A percentile compares a stretch with the other conserved stretches of the same genome.
Evolutionary conservation across 2,797 vertebrate genomes (phyloP).

Genomic region (Aplochiton taeniatus): DNA sequence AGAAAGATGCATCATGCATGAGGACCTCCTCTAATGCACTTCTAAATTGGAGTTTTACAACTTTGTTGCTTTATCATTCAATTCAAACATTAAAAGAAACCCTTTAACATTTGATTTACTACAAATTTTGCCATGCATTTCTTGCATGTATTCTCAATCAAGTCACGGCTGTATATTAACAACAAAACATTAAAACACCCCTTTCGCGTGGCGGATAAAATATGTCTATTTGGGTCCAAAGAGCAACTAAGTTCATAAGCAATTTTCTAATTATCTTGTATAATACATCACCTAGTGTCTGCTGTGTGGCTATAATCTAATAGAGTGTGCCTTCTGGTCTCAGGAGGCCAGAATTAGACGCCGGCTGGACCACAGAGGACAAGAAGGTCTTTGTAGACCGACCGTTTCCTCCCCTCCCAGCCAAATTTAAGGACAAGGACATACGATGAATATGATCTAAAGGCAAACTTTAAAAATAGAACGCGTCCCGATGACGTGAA

Average conservation of each 20-base stretch:
- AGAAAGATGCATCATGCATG: not conserved
- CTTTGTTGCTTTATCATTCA: too few relatives aligned
- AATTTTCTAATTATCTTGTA: conserved; percentile 67
- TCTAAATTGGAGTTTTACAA: too few relatives aligned
- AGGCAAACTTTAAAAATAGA: conserved; percentile 64
- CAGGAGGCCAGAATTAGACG: conserved; percentile 72
- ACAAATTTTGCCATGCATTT: too few relatives aligned
- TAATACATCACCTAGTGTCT: conserved; percentile 75
- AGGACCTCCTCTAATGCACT: too few relatives aligned
- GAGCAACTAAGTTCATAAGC: conserved; percentile 61
- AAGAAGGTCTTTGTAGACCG: conserved; percentile 72
- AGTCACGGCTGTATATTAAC: too few relatives aligned
- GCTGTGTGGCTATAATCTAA: conserved; percentile 71
- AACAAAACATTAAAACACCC: conserved; percentile 33
- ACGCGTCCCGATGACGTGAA: conserved; percentile 33
- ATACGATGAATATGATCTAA: conserved; percentile 67
- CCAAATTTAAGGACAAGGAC: conserved; percentile 62
- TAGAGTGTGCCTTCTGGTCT: conserved; percentile 67
- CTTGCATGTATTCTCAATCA: too few relatives aligned
- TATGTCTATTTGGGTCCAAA: conserved; percentile 62
- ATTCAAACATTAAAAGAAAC: too few relatives aligned
- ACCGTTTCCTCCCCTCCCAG: conserved; percentile 66
- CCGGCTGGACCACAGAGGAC: conserved; percentile 62
- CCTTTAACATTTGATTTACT: too few relatives aligned
- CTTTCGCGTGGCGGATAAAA: conserved; percentile 32